Evolutionary conservation across 2,113 vertebrate species (phyloP).

Genomic region (Mormoops blainvillei): DNA sequence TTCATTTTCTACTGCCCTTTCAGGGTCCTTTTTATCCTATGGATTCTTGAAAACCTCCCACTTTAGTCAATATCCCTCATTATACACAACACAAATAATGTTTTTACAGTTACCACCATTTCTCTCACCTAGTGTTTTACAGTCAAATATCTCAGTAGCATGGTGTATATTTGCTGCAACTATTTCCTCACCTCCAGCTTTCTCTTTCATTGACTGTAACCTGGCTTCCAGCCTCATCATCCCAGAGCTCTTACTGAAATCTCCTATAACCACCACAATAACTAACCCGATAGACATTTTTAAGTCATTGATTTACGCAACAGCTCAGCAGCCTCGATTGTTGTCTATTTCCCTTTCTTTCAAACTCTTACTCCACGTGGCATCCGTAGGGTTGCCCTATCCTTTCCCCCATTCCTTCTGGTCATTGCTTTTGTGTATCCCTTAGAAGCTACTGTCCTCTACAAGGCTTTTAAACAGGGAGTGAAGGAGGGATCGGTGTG

Average conservation of each 20-base stretch:
- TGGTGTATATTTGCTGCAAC: neutral
- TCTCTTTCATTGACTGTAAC: neutral
- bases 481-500: neutral
- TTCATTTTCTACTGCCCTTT: neutral
- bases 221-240: neutral
- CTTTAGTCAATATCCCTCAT: neutral
- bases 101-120: neutral
- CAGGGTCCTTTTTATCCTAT: neutral
- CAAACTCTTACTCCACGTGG: neutral
- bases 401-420: neutral
- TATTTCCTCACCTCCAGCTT: neutral
- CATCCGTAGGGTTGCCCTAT: neutral
- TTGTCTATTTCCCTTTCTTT: neutral
- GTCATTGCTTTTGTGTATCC: neutral
- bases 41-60: neutral
- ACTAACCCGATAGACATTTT: neutral
- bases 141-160: neutral
- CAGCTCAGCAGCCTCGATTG: neutral
- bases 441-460: neutral
- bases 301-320: neutral
- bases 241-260: neutral
- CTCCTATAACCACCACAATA: neutral
- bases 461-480: neutral
- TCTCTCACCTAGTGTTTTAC: neutral
- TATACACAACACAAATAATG: neutral